Percentiles rank a stretch among this genome's conserved stretches.
These are phyloP conservation scores for Dryobotodes eremita DNA, from an alignment of 2,888 invertebrate species.

Conservation along the genomic window DNA sequence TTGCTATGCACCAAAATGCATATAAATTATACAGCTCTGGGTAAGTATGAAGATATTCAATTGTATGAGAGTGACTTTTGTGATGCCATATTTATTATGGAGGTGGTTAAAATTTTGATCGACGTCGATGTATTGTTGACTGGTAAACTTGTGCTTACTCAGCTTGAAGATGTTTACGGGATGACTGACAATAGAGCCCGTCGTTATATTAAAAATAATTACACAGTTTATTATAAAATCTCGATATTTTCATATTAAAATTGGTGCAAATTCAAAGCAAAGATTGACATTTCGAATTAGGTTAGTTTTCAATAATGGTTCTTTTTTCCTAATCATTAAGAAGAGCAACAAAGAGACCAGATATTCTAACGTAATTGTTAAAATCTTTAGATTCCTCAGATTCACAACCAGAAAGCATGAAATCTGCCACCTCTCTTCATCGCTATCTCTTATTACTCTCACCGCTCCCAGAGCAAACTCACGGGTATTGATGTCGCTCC, in stretches of 20 bases:
- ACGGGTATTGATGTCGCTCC: slow-evolving; percentile 85
- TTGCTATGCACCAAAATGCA: slow-evolving; percentile 63
- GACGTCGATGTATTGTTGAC: slow-evolving; percentile 12
- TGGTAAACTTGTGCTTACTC: not conserved
- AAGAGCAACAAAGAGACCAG: not conserved
- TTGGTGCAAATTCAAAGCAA: not conserved
- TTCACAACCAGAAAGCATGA: not conserved
- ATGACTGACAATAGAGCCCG: not conserved
- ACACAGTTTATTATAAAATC: not conserved
- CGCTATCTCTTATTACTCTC: slow-evolving; percentile 63
- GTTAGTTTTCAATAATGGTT: not conserved
- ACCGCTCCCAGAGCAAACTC: slow-evolving; percentile 74
- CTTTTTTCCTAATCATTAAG: not conserved
- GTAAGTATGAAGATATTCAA: slow-evolving; percentile 45
- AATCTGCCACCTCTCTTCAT: not conserved
- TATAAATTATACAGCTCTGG: slow-evolving; percentile 62
- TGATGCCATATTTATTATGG: slow-evolving; percentile 11
- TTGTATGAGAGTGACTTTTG: slow-evolving; percentile 6
- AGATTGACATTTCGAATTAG: not conserved
- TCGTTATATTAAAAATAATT: not conserved
- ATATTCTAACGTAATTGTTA: too few relatives aligned
- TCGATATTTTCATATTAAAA: not conserved
- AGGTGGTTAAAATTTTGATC: slow-evolving; percentile 10
- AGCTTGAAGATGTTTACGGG: not conserved
- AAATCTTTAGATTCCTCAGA: not conserved